These are phyloP conservation scores for Embiotoca jacksoni DNA, from an alignment of 2,113 vertebrate species.

Conservation along the genomic window DNA sequence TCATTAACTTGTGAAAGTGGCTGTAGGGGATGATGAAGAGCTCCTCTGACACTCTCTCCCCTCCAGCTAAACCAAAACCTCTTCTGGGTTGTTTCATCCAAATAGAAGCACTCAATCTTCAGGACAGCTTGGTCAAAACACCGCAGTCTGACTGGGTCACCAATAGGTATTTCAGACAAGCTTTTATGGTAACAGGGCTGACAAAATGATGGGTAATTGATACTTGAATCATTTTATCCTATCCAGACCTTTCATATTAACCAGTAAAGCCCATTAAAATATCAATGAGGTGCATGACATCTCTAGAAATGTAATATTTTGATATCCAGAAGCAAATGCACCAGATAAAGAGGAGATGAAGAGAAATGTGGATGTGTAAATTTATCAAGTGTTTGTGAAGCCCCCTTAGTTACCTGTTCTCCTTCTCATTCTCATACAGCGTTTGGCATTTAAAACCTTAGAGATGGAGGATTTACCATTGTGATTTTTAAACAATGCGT, in stretches of 20 bases:
- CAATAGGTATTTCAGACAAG: constrained; percentile 12
- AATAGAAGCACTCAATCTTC: constrained; percentile 64
- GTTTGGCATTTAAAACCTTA: background rate
- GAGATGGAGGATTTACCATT: background rate
- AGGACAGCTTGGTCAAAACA: constrained; percentile 54
- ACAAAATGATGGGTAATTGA: constrained; percentile 28
- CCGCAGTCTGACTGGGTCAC: constrained; percentile 25
- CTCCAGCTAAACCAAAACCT: constrained; percentile 49
- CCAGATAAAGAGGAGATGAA: background rate
- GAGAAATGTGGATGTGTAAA: background rate
- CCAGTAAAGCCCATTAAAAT: background rate
- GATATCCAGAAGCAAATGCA: background rate
- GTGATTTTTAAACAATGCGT: background rate
- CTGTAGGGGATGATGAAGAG: constrained; percentile 51
- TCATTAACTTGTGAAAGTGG: constrained; percentile 59
- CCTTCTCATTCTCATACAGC: background rate
- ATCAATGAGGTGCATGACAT: background rate
- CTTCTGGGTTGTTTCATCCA: constrained; percentile 48
- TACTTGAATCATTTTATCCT: background rate
- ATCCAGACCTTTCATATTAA: constrained; percentile 1
- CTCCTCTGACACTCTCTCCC: constrained; percentile 43
- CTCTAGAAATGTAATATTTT: background rate
- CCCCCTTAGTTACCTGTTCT: background rate
- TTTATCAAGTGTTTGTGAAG: background rate
- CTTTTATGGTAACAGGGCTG: constrained; percentile 16